A percentile compares a stretch with the other conserved stretches of the same genome.
These are phyloP conservation scores for Ondatra zibethicus DNA, from an alignment of 2,113 vertebrate genomes.

Conservation along the genomic window DNA sequence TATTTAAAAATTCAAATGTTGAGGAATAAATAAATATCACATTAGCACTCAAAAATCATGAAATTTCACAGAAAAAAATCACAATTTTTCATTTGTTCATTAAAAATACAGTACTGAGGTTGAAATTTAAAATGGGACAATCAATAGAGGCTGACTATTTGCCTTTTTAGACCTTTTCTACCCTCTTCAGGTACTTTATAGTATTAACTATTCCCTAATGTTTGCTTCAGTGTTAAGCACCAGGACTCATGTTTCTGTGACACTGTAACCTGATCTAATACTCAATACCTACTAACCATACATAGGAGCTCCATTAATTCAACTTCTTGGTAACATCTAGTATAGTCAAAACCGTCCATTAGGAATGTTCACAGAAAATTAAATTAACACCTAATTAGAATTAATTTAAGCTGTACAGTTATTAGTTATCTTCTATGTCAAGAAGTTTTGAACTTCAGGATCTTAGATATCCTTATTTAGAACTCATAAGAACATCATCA, in stretches of 20 bases:
- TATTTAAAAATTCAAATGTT: background rate
- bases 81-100: background rate
- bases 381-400: conserved; percentile 32
- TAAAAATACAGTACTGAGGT: background rate
- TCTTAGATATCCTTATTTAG: background rate
- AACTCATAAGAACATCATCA: background rate
- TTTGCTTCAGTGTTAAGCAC: background rate
- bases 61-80: conserved; percentile 14
- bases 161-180: background rate
- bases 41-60: background rate
- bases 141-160: background rate
- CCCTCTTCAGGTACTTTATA: background rate
- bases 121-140: conserved; percentile 2
- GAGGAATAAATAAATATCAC: background rate
- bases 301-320: background rate
- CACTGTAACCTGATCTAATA: background rate
- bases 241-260: background rate
- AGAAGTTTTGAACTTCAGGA: conserved; percentile 9
- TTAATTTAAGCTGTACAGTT: conserved; percentile 2
- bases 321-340: background rate
- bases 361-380: conserved; percentile 49
- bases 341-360: background rate
- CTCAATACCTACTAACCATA: conserved; percentile 25
- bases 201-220: background rate
- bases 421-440: conserved; percentile 24